Conservation (phyloP, 2,888 invertebrate genomes). For the Luffia ferchaultella region DNA sequence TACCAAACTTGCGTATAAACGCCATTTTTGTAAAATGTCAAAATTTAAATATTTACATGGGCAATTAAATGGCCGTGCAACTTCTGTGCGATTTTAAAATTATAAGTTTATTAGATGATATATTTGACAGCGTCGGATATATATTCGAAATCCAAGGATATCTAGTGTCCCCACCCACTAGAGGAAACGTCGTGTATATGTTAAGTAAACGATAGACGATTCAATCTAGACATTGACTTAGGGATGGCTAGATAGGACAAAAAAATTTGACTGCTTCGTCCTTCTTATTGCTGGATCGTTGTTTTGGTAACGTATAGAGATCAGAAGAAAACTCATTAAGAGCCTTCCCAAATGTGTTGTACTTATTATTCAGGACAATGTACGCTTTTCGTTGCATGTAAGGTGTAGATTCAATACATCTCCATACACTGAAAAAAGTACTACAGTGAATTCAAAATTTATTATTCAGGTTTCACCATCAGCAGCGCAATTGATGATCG, state of each 20-base stretch:
- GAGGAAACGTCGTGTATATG: conserved; percentile 23
- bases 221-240: neutral
- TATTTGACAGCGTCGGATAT: neutral
- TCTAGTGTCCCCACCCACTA: conserved; percentile 31
- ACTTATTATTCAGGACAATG: too few species aligned
- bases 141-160: conserved; percentile 23
- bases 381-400: too few species aligned
- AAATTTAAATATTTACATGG: neutral
- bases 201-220: neutral
- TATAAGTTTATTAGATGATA: neutral
- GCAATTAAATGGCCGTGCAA: neutral
- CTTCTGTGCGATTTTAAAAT: neutral
- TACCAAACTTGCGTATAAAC: too few species aligned
- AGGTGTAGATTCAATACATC: too few species aligned
- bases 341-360: too few species aligned
- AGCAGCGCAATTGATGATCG: too few species aligned
- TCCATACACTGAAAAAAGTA: too few species aligned
- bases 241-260: neutral
- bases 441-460: too few species aligned
- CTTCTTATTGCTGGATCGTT: too few species aligned
- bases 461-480: too few species aligned
- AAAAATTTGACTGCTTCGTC: neutral
- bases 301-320: too few species aligned
- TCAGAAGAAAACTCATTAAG: too few species aligned
- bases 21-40: neutral